Base-by-base conservation (phyloP, 2,797 vertebrate species). In the Periophthalmus magnuspinnatus region DNA sequence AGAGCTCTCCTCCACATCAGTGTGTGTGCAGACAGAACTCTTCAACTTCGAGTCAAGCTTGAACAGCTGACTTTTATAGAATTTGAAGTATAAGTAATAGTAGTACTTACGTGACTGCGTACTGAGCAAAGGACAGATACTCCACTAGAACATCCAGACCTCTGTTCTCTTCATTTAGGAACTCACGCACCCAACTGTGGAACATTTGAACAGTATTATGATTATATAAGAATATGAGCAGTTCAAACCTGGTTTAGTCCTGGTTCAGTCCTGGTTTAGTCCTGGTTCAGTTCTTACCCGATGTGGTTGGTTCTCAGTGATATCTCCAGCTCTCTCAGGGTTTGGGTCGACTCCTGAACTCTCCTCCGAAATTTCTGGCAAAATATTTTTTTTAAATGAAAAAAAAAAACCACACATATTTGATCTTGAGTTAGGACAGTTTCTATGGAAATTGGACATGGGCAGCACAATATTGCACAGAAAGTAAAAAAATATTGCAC, bases 271-370 rank as follows among this genome's bases (percentile, higher is more conserved):
- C 8, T 7, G 56, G 13, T 19, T 16, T 1, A 32, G 6, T 9
- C 24, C 5, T 19, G 33, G 57, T 59, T 5, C 32, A 59, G 57
- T 7, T 32, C 60, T 63, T 91, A 99, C 97, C 97, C 97, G 0
- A 99, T 99, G 81, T 99, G 96, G 90, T 99, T 99, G 50, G 97
- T 99, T 70, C 97, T 94, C 75, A 99, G 93, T 17, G 97, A 99
- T 84, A 99, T 99, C 91, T 99, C 97, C 62, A 99, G 93, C 87
- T 99, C 97, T 91, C 97, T 85, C 67, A 99, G 94, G 36, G 94
- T 95, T 89, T 99, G 97, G 21, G 97, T 99, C 0, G 97, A 99
- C 85, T 99, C 97, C 83, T 99, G 97, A 81, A 99, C 97, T 91
- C 97, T 85, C 81, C 97, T 94, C 79, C 97, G 92, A 91, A 99